A percentile compares a stretch with the other conserved stretches of the same genome.
These are phyloP conservation scores for Heliconius hewitsoni DNA, from an alignment of 1,140 invertebrate species.

Conservation along the genomic window DNA sequence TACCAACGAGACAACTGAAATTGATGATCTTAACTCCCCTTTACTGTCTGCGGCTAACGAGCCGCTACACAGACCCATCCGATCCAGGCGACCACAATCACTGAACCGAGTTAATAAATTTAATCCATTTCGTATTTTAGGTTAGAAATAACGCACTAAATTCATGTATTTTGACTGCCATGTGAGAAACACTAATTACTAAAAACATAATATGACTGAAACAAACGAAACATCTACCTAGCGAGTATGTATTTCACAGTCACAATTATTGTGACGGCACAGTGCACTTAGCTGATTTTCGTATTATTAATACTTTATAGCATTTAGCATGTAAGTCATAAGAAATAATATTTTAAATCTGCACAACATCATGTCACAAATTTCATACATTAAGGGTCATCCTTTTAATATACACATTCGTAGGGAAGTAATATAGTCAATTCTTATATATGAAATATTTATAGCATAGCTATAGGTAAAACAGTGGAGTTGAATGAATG, in stretches of 20 bases:
- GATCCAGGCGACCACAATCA: slow-evolving; percentile 62
- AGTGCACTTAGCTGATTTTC: slow-evolving; percentile 64
- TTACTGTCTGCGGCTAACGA: slow-evolving; percentile 70
- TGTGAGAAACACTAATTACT: slow-evolving; percentile 42
- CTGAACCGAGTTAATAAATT: slow-evolving; percentile 65
- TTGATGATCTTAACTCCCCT: slow-evolving; percentile 71
- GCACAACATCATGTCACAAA: slow-evolving; percentile 28
- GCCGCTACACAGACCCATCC: slow-evolving; percentile 64
- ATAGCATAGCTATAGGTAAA: slow-evolving; percentile 59
- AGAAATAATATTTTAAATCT: slow-evolving; percentile 22
- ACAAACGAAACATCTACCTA: slow-evolving; percentile 43
- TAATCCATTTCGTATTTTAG: slow-evolving; percentile 76
- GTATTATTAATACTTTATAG: slow-evolving; percentile 33
- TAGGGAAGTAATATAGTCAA: slow-evolving; percentile 59
- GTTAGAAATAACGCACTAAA: slow-evolving; percentile 51
- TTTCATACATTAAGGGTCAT: slow-evolving; percentile 22
- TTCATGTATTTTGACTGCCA: slow-evolving; percentile 56
- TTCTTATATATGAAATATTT: slow-evolving; percentile 51
- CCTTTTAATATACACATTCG: slow-evolving; percentile 26
- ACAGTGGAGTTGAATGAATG: neutral
- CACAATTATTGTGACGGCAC: slow-evolving; percentile 64
- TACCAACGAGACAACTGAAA: slow-evolving; percentile 36
- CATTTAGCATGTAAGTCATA: slow-evolving; percentile 26
- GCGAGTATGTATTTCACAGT: slow-evolving; percentile 43
- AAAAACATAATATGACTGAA: slow-evolving; percentile 45